phyloP scores from a whole-genome alignment of 1,140 invertebrate genomes.

The Chymomyza costata region DNA sequence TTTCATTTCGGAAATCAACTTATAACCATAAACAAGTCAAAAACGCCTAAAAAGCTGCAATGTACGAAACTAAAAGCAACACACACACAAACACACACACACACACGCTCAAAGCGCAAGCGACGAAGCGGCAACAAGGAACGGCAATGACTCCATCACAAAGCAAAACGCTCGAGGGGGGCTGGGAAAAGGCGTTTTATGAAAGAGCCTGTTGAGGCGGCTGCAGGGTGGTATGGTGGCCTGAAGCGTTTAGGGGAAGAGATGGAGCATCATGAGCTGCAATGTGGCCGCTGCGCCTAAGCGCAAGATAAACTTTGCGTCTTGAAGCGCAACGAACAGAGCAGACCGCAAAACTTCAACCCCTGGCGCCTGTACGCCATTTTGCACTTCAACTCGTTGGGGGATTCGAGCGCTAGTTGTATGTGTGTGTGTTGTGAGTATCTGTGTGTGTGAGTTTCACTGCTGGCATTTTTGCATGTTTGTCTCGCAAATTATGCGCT shows the following conservation, averaged over 20 bases:
- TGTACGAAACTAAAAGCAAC: slow-evolving; percentile 16
- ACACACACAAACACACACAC: not conserved
- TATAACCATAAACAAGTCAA: slow-evolving; percentile 66
- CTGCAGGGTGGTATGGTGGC: slow-evolving; percentile 5
- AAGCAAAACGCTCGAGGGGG: slow-evolving; percentile 1
- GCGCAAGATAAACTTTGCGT: slow-evolving; percentile 63
- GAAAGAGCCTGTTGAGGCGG: slow-evolving; percentile 31
- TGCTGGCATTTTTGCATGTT: slow-evolving; percentile 70
- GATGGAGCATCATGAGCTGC: too few species aligned
- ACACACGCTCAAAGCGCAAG: slow-evolving; percentile 2
- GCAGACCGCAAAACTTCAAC: slow-evolving; percentile 5
- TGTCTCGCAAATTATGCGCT: slow-evolving; percentile 71
- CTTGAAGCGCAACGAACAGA: slow-evolving; percentile 47
- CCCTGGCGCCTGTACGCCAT: slow-evolving; percentile 33
- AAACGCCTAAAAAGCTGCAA: slow-evolving; percentile 44
- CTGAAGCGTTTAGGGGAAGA: not conserved
- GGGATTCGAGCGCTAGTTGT: slow-evolving; percentile 42
- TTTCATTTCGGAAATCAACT: slow-evolving; percentile 63
- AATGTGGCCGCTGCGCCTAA: slow-evolving; percentile 39
- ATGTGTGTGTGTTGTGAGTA: slow-evolving; percentile 33
- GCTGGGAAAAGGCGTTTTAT: slow-evolving; percentile 26
- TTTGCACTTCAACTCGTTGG: slow-evolving; percentile 59
- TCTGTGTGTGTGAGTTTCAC: slow-evolving; percentile 46
- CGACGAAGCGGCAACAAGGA: not conserved
- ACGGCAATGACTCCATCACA: too few species aligned